These are phyloP conservation scores for Vultur gryphus DNA, from an alignment of 2,797 vertebrate genomes.

Conservation along the genomic window DNA sequence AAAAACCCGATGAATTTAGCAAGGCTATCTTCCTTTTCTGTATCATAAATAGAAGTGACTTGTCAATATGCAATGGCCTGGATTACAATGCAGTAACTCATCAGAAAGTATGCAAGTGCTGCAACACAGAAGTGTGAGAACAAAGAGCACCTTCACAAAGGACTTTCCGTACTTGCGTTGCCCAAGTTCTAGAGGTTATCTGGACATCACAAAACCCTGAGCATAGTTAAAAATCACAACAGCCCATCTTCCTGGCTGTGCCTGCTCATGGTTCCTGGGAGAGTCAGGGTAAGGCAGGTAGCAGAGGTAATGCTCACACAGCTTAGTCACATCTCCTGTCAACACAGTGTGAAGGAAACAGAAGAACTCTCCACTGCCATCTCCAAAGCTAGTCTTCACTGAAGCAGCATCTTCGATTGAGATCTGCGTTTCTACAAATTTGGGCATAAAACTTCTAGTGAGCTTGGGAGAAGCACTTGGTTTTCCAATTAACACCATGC, in stretches of 20 bases:
- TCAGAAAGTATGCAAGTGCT: not conserved
- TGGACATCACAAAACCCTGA: not conserved
- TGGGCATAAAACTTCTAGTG: not conserved
- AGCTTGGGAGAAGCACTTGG: not conserved
- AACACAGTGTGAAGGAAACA: fast-evolving
- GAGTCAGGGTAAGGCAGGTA: not conserved
- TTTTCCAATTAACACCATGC: not conserved
- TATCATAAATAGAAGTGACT: not conserved
- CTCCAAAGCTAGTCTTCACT: not conserved
- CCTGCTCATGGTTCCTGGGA: not conserved
- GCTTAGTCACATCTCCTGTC: not conserved
- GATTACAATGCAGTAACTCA: not conserved
- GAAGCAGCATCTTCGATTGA: fast-evolving
- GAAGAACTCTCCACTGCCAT: not conserved
- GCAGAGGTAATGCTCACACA: fast-evolving
- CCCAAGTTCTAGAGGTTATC: not conserved
- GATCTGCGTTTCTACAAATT: not conserved
- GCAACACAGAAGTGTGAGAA: not conserved
- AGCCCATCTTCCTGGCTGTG: not conserved
- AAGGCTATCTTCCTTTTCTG: not conserved
- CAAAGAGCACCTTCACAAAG: not conserved
- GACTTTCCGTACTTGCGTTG: not conserved
- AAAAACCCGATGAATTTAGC: not conserved
- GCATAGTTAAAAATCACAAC: not conserved
- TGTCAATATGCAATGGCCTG: not conserved